Percentiles rank a stretch among this genome's conserved stretches.
Evolutionary conservation across 2,888 invertebrate species (phyloP).

Genomic region (Tenthredo scrophulariae): DNA sequence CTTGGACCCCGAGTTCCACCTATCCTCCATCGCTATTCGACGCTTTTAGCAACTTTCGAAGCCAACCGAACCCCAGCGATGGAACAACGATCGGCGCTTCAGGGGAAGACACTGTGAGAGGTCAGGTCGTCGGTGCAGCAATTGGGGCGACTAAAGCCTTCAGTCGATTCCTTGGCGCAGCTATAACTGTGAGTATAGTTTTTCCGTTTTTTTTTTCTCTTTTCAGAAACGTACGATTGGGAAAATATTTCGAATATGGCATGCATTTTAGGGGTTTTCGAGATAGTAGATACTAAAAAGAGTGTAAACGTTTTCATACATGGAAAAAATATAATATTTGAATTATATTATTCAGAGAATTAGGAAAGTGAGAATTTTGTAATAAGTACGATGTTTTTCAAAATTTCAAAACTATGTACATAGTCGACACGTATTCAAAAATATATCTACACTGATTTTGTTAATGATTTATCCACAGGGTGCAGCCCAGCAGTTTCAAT

Average conservation of each 20-base stretch:
- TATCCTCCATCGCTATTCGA: constrained; percentile 75
- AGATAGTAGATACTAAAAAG: too few species aligned
- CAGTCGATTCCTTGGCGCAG: constrained; percentile 88
- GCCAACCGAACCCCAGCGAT: constrained; percentile 73
- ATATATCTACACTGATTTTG: background rate
- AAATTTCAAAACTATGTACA: background rate
- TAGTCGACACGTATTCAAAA: background rate
- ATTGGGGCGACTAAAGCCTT: constrained; percentile 89
- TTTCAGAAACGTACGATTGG: constrained; percentile 28
- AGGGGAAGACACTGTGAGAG: constrained; percentile 74
- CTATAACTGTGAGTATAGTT: constrained; percentile 83
- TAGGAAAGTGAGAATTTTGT: background rate
- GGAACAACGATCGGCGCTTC: constrained; percentile 64
- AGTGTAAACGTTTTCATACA: too few species aligned
- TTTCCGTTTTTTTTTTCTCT: constrained; percentile 25
- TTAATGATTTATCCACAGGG: constrained; percentile 79
- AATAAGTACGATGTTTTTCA: background rate
- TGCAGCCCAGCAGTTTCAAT: constrained; percentile 86
- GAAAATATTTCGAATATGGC: too few species aligned
- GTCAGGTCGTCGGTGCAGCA: constrained; percentile 85
- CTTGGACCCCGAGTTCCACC: constrained; percentile 73
- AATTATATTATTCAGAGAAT: background rate
- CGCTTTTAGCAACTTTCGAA: constrained; percentile 68
- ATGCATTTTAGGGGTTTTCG: too few species aligned
- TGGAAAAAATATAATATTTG: background rate